Base-by-base conservation (phyloP, 2,797 vertebrate species). In the Australoheros facetus region DNA sequence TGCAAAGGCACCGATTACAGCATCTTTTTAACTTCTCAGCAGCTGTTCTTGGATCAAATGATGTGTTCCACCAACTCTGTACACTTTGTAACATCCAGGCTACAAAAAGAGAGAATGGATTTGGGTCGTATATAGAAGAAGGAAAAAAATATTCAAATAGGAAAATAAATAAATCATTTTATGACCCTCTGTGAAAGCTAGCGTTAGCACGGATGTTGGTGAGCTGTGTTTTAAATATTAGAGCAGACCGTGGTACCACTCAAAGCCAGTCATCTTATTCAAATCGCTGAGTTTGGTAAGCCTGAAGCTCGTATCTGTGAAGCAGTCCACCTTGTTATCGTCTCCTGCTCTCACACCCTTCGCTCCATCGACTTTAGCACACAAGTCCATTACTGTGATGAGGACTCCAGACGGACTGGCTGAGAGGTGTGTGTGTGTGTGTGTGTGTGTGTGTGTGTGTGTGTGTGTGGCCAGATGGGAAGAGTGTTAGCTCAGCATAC, bases 331-430 rank as follows among this genome's bases (percentile, higher is more conserved):
- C 70, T 37, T 56, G 37, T 78, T n/a, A 55, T 78, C 73, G 56
- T 45, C 48, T 73, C 53, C 55, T 34, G 19, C 58, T 60, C 34
- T 60, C 58, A 56, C 70, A 5, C 45, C 64, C 74, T 83, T 79
- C 60, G 53, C 71, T 73, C 74, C 57, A 76, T 60, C 70, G 53
- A 7, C 80, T 77, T 42, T 6, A 53, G 69, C 75, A 32, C 75
- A 81, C 17, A 17, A 80, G 62, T 84, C 78, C 76, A 89, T 89
- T 83, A 88, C 79, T 34, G 16, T 48, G 87, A 90, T 88, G 82
- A 89, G 75, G 55, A 62, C 57, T 77, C 76, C 86, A 86, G 71
- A 77, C 21, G 13, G 26, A 70, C 56, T 51, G 56, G 66, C 0
- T 75, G 73, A 69, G 56, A 69, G 19, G 75, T 56, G 69, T 51